Conservation (phyloP, 2,113 vertebrate species). For the Diadophis punctatus region DNA sequence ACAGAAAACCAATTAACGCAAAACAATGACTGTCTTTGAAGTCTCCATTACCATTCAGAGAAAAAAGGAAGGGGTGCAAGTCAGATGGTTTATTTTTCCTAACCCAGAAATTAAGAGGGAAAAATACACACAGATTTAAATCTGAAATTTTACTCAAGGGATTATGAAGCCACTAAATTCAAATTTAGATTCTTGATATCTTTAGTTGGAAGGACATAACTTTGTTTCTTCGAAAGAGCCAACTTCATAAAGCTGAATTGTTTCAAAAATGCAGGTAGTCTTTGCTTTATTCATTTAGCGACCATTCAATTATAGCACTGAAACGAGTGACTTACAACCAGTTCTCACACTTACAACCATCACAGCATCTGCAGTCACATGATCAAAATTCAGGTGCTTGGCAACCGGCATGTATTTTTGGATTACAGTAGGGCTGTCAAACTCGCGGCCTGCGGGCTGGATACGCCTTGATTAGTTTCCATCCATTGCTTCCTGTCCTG, state of each 20-base stretch:
- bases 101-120: constrained; percentile 34
- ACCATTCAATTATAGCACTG: neutral
- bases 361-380: too few relatives aligned
- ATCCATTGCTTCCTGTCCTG: too few relatives aligned
- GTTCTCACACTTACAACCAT: neutral
- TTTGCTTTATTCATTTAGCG: neutral
- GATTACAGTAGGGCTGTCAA: too few relatives aligned
- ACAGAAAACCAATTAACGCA: constrained; percentile 52
- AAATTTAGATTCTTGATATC: neutral
- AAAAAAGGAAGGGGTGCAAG: constrained; percentile 27
- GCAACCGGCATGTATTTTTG: too few relatives aligned
- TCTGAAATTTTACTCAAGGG: constrained; percentile 14
- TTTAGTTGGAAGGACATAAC: neutral
- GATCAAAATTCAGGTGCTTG: too few relatives aligned
- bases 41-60: constrained; percentile 34
- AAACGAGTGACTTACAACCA: neutral
- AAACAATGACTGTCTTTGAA: constrained; percentile 50
- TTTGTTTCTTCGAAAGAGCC: neutral
- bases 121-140: constrained; percentile 24
- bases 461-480: too few relatives aligned
- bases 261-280: neutral
- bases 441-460: too few relatives aligned
- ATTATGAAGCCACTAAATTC: neutral
- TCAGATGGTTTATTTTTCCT: constrained; percentile 8
- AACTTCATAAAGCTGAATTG: neutral